Base-by-base conservation (phyloP, 2,797 vertebrate genomes). In the Pseudopleuronectes americanus region DNA sequence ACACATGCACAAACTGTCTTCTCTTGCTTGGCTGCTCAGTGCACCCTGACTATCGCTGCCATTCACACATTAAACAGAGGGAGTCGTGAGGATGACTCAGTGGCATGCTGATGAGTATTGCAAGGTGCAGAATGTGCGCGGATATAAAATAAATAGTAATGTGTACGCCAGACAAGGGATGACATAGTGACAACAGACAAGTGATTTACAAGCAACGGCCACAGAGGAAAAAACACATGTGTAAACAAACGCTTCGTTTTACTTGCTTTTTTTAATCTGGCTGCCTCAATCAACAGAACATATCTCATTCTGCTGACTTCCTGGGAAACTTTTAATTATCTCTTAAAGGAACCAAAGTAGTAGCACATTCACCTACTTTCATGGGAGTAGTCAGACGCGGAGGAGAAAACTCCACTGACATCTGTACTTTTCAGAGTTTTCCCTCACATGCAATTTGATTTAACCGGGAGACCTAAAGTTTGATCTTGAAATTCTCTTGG, bases 201-300 rank as follows among this genome's bases (percentile, higher is more conserved):
- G 55, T 82, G 74, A 92, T 89, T 87, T 87, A 86, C 65, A 77
- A 61, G 67, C 38, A 59, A 76, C 10, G 19, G 76, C 76, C 80
- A 72, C 79, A 79, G 53, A 64, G 85, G 84, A 88, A 87, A 90
- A 90, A 90, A 66, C 83, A 89, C 78, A 28, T 75, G 68, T 88
- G 83, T 89, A 77, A 89, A 92, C 79, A 89, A 83, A 74, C 61
- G 68, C 74, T 77, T 72, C 60, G 51, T 77, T 86, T 80, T 76
- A 73, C 57, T 84, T 79, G 64, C 45, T 76, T 81, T 88, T 78
- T 71, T 3, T 36, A 74, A 77, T 57, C 66, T 60, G 61, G 60
- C 70, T 83, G 81, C 84, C 79, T 86, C 47, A 77, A 81, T 84
- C 70, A 76, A 74, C 72, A 85, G 56, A 74, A 61, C 64, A 77